Evolutionary conservation across 1,140 invertebrate species (phyloP).

Genomic region (Drosophila sproati): DNA sequence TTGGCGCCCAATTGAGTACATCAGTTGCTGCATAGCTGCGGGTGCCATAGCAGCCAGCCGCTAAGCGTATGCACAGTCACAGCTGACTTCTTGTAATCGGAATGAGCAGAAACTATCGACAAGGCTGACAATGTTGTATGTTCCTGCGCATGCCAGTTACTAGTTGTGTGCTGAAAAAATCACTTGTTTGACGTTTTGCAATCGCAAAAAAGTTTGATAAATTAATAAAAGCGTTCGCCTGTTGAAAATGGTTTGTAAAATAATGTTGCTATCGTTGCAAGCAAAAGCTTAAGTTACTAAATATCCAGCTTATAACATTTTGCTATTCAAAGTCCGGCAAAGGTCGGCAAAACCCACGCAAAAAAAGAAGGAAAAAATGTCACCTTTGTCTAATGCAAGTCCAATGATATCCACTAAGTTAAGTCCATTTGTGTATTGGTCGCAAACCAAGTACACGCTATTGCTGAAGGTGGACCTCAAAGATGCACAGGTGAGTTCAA

Average conservation of each 20-base stretch:
- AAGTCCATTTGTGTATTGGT: constrained; percentile 97
- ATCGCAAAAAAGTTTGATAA: not conserved
- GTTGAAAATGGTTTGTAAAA: not conserved
- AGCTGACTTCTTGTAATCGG: constrained; percentile 10
- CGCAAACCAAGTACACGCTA: constrained; percentile 91
- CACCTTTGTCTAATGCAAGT: constrained; percentile 21
- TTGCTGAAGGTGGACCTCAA: constrained; percentile 93
- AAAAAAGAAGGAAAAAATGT: constrained; percentile 1
- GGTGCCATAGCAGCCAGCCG: constrained; percentile 31
- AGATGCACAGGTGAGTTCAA: constrained; percentile 86
- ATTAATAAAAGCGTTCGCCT: not conserved
- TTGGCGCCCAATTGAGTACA: not conserved
- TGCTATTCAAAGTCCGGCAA: not conserved
- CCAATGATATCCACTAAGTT: constrained; percentile 64
- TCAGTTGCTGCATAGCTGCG: not conserved
- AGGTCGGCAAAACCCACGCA: not conserved
- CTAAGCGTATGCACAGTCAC: not conserved
- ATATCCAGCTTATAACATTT: not conserved
- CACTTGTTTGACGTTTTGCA: not conserved
- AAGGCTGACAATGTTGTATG: constrained; percentile 4
- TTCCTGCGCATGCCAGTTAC: not conserved
- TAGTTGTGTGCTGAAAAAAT: not conserved
- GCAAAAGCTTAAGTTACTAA: not conserved
- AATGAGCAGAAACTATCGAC: constrained; percentile 10
- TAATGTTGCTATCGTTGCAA: not conserved